phyloP scores from a whole-genome alignment of 2,888 invertebrate species.

The Polydrusus pterygomalis region DNA sequence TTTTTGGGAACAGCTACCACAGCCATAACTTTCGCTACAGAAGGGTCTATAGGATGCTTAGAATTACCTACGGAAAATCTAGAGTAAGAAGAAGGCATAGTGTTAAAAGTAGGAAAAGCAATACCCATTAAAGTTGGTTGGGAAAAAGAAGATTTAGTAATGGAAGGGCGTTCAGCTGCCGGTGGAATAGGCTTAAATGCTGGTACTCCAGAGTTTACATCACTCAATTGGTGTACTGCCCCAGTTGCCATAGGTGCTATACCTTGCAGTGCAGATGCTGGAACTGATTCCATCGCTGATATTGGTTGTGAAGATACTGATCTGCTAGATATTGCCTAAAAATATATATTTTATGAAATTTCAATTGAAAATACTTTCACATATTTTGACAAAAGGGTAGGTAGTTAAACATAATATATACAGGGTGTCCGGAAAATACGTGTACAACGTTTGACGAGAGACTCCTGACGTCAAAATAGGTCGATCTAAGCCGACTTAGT shows the following conservation, averaged over 20 bases:
- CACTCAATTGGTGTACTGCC: constrained; percentile 44
- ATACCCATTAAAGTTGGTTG: constrained; percentile 72
- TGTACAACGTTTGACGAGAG: too few species aligned
- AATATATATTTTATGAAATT: neutral
- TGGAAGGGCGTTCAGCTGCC: constrained; percentile 73
- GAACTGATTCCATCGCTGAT: constrained; percentile 50
- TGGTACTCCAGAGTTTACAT: constrained; percentile 74
- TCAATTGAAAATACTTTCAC: too few species aligned
- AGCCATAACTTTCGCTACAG: constrained; percentile 62
- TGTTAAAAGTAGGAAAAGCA: constrained; percentile 74
- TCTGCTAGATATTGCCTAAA: constrained; percentile 40
- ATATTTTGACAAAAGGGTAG: too few species aligned
- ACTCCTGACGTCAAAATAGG: too few species aligned
- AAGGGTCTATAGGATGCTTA: constrained; percentile 60
- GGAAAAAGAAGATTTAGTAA: constrained; percentile 51
- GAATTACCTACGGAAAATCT: constrained; percentile 71
- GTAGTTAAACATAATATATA: too few species aligned
- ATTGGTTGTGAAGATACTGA: constrained; percentile 42
- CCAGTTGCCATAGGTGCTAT: constrained; percentile 55
- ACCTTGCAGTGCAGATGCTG: constrained; percentile 50
- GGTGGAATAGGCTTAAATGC: constrained; percentile 87
- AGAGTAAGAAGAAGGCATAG: constrained; percentile 76
- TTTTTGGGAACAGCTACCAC: constrained; percentile 65
- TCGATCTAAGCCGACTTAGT: too few species aligned
- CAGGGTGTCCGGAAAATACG: too few species aligned